These are phyloP conservation scores for Gorilla gorilla DNA, from an alignment of 2,113 vertebrate genomes.

Conservation along the genomic window DNA sequence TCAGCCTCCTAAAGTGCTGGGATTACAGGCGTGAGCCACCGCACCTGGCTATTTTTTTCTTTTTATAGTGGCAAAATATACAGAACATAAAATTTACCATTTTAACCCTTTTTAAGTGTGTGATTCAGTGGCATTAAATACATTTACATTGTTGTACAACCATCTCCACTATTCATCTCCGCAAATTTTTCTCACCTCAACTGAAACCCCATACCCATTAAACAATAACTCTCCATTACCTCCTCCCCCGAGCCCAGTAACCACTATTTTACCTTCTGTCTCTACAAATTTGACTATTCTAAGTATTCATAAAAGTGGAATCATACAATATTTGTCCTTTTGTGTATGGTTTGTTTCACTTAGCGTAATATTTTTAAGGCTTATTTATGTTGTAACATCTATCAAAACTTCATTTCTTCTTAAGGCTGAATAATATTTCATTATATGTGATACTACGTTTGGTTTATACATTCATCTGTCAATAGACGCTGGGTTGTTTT, in stretches of 20 bases:
- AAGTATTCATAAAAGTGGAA: neutral
- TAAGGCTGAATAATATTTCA: neutral
- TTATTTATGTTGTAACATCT: neutral
- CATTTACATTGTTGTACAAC: neutral
- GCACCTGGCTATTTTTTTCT: neutral
- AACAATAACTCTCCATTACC: neutral
- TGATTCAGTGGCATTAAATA: neutral
- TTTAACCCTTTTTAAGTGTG: neutral
- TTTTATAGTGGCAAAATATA: neutral
- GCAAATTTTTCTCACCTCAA: neutral
- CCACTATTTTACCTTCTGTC: neutral
- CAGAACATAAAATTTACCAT: neutral
- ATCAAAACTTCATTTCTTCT: neutral
- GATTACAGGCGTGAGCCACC: neutral
- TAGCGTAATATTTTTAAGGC: neutral
- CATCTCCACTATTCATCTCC: neutral
- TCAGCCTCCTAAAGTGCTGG: neutral
- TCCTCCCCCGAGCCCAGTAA: no score
- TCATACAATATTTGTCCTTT: neutral
- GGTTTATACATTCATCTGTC: neutral
- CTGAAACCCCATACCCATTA: neutral
- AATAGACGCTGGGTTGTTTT: neutral
- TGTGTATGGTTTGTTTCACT: neutral
- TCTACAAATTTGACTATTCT: neutral
- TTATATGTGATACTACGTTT: neutral